These are phyloP conservation scores for Vicugna pacos DNA, from an alignment of 2,113 vertebrate genomes.

Conservation along the genomic window DNA sequence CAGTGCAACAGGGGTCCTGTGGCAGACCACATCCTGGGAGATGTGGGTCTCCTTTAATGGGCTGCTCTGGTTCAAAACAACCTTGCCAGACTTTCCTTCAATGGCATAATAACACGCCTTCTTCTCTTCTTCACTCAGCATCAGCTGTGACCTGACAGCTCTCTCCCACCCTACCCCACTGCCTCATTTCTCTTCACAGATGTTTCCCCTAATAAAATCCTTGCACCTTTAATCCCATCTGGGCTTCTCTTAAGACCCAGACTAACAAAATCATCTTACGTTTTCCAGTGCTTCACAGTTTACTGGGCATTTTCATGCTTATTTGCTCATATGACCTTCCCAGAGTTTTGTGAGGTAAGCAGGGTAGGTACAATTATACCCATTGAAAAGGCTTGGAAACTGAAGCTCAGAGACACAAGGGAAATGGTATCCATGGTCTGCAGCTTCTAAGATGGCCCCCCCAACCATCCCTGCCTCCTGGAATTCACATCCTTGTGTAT, in stretches of 20 bases:
- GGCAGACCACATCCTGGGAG: not conserved
- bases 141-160: not conserved
- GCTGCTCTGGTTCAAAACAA: not conserved
- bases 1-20: no score
- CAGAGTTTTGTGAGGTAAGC: not conserved
- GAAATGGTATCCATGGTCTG: not conserved
- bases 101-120: not conserved
- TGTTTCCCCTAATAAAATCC: not conserved
- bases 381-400: not conserved
- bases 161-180: not conserved
- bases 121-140: not conserved
- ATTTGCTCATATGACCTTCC: not conserved
- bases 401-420: not conserved
- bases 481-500: not conserved
- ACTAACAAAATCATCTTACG: not conserved
- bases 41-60: not conserved
- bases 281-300: not conserved
- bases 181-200: not conserved
- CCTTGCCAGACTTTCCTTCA: not conserved
- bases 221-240: not conserved
- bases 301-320: not conserved
- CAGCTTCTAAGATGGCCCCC: not conserved
- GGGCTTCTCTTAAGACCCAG: slow-evolving; percentile 1
- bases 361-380: not conserved
- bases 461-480: not conserved